Base-by-base conservation (phyloP, 2,888 invertebrate genomes). In the Drosophila bunnanda region DNA sequence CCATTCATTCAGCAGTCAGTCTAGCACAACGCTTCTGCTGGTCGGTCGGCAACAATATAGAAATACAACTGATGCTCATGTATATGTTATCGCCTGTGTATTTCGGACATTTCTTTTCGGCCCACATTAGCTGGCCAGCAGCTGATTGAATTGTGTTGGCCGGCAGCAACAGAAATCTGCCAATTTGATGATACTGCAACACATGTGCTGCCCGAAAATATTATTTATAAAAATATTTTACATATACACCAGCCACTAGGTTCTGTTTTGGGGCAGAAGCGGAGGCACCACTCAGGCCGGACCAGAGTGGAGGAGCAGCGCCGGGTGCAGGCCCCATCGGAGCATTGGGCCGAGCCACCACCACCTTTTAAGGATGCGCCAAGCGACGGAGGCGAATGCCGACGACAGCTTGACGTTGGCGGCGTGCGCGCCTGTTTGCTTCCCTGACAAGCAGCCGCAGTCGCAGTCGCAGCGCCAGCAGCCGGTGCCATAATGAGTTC, bases 361-460 rank as follows among this genome's bases (percentile, higher is more conserved):
- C 79, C 90, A 90, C 90, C 90, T 90, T 90, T 91, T 90, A 91
- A 90, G 91, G 90, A 90, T 90, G 88, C 90, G 80, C 68, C 83
- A 76, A 36, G 61, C 73, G 55, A 64, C 70, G 59, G 70, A 74
- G 82, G 70, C 72, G 53, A 66, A 59, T 65, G 65, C 46, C 77
- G 73, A 76, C 77, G 72, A 62, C 77, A 76, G 56, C 56, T 65
- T 76, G 77, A 76, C 77, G 77, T 54, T 58, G 73, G 68, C 64
- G 77, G 73, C 56, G 75, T 67, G 67, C 67, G 76, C 64, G 72
- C 72, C 62, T 82, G 80, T 71, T 82, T 67, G 82, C 77, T 77
- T 82, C 74, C 54, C 71, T 88, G 86, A 83, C 88, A 83, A 82
- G 80, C 88, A 88, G 88, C 70, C 81, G 50, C 46, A 32, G 22